These are phyloP conservation scores for Aplodontia rufa DNA, from an alignment of 2,113 vertebrate genomes.

Conservation along the genomic window DNA sequence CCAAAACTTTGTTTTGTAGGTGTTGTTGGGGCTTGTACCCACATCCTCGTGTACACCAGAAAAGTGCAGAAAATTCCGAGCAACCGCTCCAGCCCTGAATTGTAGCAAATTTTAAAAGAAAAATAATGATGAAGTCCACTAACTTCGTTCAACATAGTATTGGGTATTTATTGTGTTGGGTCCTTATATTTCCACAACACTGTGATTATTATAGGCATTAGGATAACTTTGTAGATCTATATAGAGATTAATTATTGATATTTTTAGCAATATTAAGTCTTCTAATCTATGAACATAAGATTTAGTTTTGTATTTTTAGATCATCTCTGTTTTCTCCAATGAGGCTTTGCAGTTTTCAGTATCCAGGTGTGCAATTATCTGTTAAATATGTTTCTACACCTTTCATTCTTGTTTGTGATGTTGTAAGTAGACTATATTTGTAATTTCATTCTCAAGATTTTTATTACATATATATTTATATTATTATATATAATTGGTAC, in stretches of 20 bases:
- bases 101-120: background rate
- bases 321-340: background rate
- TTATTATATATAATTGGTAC: no score
- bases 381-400: background rate
- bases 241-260: background rate
- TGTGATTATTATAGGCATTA: background rate
- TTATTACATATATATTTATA: no score
- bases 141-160: background rate
- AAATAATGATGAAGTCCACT: background rate
- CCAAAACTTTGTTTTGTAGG: no score
- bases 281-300: background rate
- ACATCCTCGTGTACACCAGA: no score
- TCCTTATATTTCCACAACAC: background rate
- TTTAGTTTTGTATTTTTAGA: background rate
- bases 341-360: background rate
- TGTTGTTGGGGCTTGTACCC: no score
- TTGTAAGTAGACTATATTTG: background rate
- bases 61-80: no score
- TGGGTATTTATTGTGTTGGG: no score
- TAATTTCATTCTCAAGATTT: background rate
- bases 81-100: no score
- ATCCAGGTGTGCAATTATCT: background rate
- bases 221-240: background rate
- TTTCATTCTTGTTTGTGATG: background rate
- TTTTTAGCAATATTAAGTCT: background rate